Conservation (phyloP, 1,140 invertebrate genomes). For the Odontomachus brunneus region DNA sequence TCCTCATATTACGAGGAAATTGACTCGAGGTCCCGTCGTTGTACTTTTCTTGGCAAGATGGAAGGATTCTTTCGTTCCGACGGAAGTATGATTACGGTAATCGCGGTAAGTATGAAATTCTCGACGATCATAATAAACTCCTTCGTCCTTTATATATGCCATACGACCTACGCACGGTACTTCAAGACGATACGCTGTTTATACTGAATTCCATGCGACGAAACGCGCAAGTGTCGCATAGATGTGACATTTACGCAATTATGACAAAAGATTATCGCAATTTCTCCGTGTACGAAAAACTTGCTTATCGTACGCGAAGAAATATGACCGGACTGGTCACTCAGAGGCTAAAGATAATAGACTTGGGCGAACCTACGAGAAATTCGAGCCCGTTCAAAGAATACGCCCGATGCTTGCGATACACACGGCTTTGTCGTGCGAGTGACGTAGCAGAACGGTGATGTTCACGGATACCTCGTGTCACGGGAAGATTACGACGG, state of each 20-base stretch:
- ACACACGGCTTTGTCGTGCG: constrained; percentile 4
- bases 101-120: constrained; percentile 52
- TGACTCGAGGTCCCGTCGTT: not conserved
- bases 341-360: constrained; percentile 7
- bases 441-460: constrained; percentile 13
- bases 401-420: constrained; percentile 43
- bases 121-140: not conserved
- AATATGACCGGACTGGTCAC: constrained; percentile 8
- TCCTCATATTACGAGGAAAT: not conserved
- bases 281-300: not conserved
- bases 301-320: not conserved
- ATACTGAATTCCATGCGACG: too few relatives aligned
- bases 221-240: too few relatives aligned
- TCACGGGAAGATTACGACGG: constrained; percentile 46
- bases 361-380: constrained; percentile 13
- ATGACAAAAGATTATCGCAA: not conserved
- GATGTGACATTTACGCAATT: too few relatives aligned
- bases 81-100: not conserved
- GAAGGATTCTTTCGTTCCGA: not conserved
- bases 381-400: constrained; percentile 68
- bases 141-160: not conserved
- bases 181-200: too few relatives aligned
- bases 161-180: too few relatives aligned
- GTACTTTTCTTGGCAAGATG: not conserved
- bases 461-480: constrained; percentile 20